These are phyloP conservation scores for Endomychus coccineus DNA, from an alignment of 2,888 invertebrate species.

Conservation along the genomic window DNA sequence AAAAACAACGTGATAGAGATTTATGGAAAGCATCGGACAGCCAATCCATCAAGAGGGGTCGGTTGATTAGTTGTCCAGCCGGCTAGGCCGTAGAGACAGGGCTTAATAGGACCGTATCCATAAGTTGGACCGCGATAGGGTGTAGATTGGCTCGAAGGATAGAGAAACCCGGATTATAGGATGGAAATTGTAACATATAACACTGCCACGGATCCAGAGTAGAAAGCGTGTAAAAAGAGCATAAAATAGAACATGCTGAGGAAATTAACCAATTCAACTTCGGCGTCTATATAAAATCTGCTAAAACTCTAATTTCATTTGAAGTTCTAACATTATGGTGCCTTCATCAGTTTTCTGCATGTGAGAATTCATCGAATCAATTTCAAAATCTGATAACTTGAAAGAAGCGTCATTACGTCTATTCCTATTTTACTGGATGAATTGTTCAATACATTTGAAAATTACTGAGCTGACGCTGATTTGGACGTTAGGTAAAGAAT, in stretches of 20 bases:
- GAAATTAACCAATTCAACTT: conserved; percentile 33
- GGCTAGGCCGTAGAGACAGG: conserved; percentile 18
- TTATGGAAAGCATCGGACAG: conserved; percentile 20
- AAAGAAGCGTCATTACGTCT: too few relatives aligned
- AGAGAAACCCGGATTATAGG: conserved; percentile 28
- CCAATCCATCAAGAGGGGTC: conserved; percentile 31
- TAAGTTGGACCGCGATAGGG: conserved; percentile 25
- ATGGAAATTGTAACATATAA: conserved; percentile 32
- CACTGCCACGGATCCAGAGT: conserved; percentile 24
- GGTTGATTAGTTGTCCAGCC: conserved; percentile 28
- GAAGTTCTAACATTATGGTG: too few relatives aligned
- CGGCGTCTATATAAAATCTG: conserved; percentile 14
- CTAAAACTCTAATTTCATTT: conserved; percentile 24
- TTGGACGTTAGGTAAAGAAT: too few relatives aligned
- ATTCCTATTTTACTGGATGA: too few relatives aligned
- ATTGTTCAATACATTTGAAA: too few relatives aligned
- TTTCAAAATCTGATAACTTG: too few relatives aligned
- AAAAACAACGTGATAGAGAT: conserved; percentile 23
- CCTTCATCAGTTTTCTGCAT: too few relatives aligned
- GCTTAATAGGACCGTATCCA: conserved; percentile 21
- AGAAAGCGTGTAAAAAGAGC: conserved; percentile 28
- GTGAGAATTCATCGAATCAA: too few relatives aligned
- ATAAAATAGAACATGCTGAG: conserved; percentile 29
- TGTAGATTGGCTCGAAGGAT: conserved; percentile 29
- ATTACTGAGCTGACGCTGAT: too few relatives aligned